phyloP scores from a whole-genome alignment of 2,888 invertebrate species.

The Torymus tubicola region DNA sequence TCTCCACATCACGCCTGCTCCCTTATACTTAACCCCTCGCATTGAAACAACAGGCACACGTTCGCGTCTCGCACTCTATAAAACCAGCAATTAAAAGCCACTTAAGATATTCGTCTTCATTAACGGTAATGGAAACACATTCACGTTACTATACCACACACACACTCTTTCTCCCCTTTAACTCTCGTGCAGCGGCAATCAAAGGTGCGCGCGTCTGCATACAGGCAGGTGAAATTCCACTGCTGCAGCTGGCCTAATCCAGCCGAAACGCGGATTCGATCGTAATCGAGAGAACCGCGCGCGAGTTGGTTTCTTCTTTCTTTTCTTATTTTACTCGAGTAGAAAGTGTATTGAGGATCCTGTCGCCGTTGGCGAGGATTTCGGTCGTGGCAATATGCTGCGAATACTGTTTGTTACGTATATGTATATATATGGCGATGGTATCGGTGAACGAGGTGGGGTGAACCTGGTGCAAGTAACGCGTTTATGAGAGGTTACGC shows the following conservation, averaged over 20 bases:
- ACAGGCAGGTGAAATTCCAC: conserved; percentile 23
- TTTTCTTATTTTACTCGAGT: not conserved
- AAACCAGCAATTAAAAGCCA: conserved; percentile 37
- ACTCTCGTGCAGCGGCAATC: conserved; percentile 31
- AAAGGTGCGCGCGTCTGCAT: conserved; percentile 21
- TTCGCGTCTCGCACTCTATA: not conserved
- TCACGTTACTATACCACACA: conserved; percentile 50
- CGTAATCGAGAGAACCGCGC: conserved; percentile 35
- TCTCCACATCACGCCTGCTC: too few relatives aligned
- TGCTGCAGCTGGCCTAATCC: conserved; percentile 31
- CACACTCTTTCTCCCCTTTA: not conserved
- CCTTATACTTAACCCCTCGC: too few relatives aligned
- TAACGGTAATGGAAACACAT: conserved; percentile 42
- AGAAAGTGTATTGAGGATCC: too few relatives aligned
- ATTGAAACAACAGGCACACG: too few relatives aligned
- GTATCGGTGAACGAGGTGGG: too few relatives aligned
- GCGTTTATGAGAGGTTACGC: too few relatives aligned
- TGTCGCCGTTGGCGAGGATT: too few relatives aligned
- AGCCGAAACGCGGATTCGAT: conserved; percentile 43
- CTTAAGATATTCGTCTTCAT: conserved; percentile 53
- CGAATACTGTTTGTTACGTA: too few relatives aligned
- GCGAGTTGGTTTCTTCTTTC: conserved; percentile 14
- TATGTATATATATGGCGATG: too few relatives aligned
- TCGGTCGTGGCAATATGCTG: too few relatives aligned
- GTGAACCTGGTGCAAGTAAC: too few relatives aligned